A percentile compares a stretch with the other conserved stretches of the same genome.
Evolutionary conservation across 2,797 vertebrate species (phyloP).

Genomic region (Argya squamiceps): DNA sequence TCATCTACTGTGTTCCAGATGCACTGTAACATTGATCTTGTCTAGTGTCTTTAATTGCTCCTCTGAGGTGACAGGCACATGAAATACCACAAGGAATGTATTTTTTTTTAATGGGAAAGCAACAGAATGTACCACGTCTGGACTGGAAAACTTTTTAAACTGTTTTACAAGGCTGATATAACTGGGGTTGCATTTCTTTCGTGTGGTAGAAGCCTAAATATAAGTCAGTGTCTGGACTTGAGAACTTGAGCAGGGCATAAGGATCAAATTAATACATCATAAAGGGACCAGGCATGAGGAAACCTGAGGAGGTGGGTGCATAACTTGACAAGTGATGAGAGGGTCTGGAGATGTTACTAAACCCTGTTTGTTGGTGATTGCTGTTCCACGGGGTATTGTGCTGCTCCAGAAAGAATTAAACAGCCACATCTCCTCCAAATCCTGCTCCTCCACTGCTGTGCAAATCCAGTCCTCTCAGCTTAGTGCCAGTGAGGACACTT

Average conservation of each 20-base stretch:
- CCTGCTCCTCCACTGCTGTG: fast-evolving
- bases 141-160: background rate
- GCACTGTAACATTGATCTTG: background rate
- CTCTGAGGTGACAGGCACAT: background rate
- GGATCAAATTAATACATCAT: background rate
- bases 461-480: background rate
- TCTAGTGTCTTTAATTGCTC: background rate
- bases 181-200: background rate
- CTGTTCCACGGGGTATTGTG: background rate
- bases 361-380: background rate
- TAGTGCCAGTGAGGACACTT: background rate
- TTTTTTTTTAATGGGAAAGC: background rate
- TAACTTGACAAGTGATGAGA: background rate
- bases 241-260: background rate
- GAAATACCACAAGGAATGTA: background rate
- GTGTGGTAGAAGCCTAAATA: background rate
- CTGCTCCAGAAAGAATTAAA: background rate
- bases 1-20: background rate
- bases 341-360: background rate
- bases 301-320: background rate
- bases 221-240: background rate
- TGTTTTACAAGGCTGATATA: background rate
- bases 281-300: background rate
- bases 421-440: background rate
- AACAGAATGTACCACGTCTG: background rate